Evolutionary conservation across 2,888 invertebrate genomes (phyloP).

Genomic region (Megaustenia siamemsis): DNA sequence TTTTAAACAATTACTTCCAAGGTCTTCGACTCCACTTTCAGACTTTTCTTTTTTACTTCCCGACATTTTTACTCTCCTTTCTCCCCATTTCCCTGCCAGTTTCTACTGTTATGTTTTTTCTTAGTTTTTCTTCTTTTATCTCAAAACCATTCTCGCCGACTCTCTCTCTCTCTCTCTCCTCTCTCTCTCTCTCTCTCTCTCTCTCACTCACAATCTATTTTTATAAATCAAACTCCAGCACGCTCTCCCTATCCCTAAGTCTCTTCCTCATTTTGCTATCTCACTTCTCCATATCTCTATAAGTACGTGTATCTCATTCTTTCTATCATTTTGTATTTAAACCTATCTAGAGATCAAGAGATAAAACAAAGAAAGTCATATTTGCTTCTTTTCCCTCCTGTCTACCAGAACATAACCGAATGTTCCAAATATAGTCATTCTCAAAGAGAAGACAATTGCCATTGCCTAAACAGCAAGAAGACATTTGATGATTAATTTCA

Average conservation of each 20-base stretch:
- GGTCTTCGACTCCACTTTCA: not conserved
- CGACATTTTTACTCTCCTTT: not conserved
- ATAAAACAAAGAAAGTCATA: no score
- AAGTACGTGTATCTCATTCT: not conserved
- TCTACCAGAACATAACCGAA: not conserved
- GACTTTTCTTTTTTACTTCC: not conserved
- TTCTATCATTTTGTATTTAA: not conserved
- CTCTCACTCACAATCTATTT: not conserved
- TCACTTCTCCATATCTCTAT: not conserved
- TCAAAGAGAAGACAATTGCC: no score
- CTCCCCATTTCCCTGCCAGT: not conserved
- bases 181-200: slow-evolving; percentile 5
- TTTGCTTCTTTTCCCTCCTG: not conserved
- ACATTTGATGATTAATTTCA: no score
- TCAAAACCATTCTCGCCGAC: not conserved
- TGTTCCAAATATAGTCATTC: no score
- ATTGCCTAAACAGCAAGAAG: no score
- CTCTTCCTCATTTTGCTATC: not conserved
- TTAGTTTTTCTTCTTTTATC: not conserved
- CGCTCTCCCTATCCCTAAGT: not conserved
- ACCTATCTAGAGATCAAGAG: not conserved
- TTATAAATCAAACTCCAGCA: no score
- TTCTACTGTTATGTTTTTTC: not conserved
- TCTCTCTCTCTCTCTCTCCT: no score
- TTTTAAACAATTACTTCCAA: no score